These are phyloP conservation scores for Apodemia hepburni DNA, from an alignment of 2,888 invertebrate genomes.

Conservation along the genomic window DNA sequence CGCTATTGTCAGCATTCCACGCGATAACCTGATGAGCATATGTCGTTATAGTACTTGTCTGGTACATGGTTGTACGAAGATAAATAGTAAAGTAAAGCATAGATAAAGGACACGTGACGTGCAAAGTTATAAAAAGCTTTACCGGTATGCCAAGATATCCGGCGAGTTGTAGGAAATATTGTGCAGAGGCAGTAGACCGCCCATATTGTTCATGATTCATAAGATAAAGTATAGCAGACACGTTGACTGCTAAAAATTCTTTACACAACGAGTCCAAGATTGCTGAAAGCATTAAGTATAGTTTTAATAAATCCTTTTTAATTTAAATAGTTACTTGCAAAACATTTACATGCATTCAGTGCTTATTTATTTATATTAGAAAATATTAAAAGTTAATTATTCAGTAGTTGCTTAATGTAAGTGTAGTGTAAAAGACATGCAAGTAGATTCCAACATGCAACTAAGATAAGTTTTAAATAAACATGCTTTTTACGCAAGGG, in stretches of 20 bases:
- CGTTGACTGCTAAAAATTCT: conserved; percentile 93
- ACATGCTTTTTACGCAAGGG: conserved; percentile 4
- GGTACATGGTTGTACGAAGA: conserved; percentile 22
- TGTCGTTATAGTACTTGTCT: conserved; percentile 7
- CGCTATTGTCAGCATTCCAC: conserved; percentile 99
- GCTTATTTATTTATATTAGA: conserved; percentile 9
- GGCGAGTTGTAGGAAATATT: conserved; percentile 95
- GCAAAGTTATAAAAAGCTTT: conserved; percentile 44
- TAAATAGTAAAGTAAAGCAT: conserved; percentile 29
- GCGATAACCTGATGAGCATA: conserved; percentile 85
- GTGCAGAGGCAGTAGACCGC: conserved; percentile 94
- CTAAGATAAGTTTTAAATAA: not conserved
- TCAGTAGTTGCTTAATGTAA: not conserved
- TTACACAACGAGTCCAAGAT: conserved; percentile 93
- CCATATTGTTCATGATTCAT: conserved; percentile 98
- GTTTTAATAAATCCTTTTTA: conserved; percentile 15
- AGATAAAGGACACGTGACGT: conserved; percentile 32
- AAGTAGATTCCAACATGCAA: not conserved
- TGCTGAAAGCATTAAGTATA: conserved; percentile 79
- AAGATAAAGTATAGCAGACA: conserved; percentile 95
- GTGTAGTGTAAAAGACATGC: conserved; percentile 1
- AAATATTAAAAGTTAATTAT: not conserved
- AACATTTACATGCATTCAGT: conserved; percentile 16
- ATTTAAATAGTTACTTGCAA: conserved; percentile 19
- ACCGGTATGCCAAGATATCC: conserved; percentile 96